Percentiles rank a stretch among this genome's conserved stretches.
These are phyloP conservation scores for Telmatherina bonti DNA, from an alignment of 2,797 vertebrate species.

Conservation along the genomic window DNA sequence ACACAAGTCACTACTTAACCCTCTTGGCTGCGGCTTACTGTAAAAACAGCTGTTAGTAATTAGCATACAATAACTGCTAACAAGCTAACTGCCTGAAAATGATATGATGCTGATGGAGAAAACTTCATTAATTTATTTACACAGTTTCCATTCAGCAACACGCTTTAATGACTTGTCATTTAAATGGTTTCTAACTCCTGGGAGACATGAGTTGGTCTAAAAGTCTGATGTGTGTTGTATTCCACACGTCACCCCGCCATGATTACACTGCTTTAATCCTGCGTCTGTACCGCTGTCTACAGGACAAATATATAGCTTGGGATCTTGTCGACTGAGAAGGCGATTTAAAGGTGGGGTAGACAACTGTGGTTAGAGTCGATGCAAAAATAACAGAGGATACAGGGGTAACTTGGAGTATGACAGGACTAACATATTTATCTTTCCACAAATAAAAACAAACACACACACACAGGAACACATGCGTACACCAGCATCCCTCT, in stretches of 20 bases:
- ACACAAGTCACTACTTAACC: neutral
- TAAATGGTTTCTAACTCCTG: neutral
- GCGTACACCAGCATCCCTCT: slow-evolving; percentile 36
- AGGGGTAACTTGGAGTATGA: slow-evolving; percentile 26
- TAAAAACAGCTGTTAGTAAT: slow-evolving; percentile 31
- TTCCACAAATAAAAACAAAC: slow-evolving; percentile 31
- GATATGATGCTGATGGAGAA: neutral
- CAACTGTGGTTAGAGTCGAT: slow-evolving; percentile 8
- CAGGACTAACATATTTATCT: slow-evolving; percentile 51
- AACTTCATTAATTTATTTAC: neutral
- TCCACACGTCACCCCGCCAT: slow-evolving; percentile 1
- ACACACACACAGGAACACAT: slow-evolving; percentile 27
- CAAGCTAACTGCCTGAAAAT: slow-evolving; percentile 1
- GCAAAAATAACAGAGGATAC: slow-evolving; percentile 40
- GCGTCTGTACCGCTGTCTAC: slow-evolving; percentile 16
- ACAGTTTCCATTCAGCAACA: neutral
- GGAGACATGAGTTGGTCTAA: neutral
- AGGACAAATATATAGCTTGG: slow-evolving; percentile 34
- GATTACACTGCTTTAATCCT: slow-evolving; percentile 19
- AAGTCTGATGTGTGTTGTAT: neutral
- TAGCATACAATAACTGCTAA: slow-evolving; percentile 12
- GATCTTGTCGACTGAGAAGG: slow-evolving; percentile 31
- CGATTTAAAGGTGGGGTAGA: slow-evolving; percentile 25
- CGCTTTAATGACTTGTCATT: neutral
- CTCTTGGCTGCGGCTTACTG: neutral